Conservation (phyloP, 2,797 vertebrate species). For the Gymnodraco acuticeps region DNA sequence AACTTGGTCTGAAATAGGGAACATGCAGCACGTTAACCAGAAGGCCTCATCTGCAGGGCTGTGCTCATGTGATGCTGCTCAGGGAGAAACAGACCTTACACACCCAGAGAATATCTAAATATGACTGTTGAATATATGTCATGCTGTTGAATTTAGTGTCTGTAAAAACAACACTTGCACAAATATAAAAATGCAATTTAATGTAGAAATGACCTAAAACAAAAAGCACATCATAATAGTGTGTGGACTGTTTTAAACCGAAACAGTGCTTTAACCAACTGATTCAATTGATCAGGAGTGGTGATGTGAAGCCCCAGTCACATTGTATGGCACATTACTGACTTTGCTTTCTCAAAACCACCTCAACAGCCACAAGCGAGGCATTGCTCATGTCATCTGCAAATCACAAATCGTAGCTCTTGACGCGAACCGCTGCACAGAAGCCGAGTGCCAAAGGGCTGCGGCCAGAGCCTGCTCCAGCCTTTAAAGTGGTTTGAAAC, state of each 20-base stretch:
- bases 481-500: constrained; percentile 95
- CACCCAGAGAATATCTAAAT: constrained; percentile 14
- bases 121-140: neutral
- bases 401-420: constrained; percentile 94
- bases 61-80: neutral
- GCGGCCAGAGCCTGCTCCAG: constrained; percentile 88
- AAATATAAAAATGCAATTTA: neutral
- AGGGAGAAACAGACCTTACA: constrained; percentile 1
- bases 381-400: constrained; percentile 94
- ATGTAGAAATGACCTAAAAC: neutral
- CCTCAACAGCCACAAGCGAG: constrained; percentile 89
- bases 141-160: neutral
- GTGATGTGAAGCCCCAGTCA: constrained; percentile 75
- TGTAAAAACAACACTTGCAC: neutral
- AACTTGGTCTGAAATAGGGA: constrained; percentile 21
- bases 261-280: constrained; percentile 79
- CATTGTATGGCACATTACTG: constrained; percentile 85
- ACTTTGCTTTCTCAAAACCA: constrained; percentile 82
- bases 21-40: neutral
- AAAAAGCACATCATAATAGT: constrained; percentile 5
- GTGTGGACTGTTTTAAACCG: constrained; percentile 71
- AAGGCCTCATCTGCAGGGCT: neutral
- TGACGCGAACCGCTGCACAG: constrained; percentile 94
- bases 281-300: constrained; percentile 81
- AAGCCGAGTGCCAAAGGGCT: constrained; percentile 93